Evolutionary conservation across 2,888 invertebrate genomes (phyloP), one percentile per base, ranked within the genome.

Genomic region (Argyresthia goedartella): DNA sequence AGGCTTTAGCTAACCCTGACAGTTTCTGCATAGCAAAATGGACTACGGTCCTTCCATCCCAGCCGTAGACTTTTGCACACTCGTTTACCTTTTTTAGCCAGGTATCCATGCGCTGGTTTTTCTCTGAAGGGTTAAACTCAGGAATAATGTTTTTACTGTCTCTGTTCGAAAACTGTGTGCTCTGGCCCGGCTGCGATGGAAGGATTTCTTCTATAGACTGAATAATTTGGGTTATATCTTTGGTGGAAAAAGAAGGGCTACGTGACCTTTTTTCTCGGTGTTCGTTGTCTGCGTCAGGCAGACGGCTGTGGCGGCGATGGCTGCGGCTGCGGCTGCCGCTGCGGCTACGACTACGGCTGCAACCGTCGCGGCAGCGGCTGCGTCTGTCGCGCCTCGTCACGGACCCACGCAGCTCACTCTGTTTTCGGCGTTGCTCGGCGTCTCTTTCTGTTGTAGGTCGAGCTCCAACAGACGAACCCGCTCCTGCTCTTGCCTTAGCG

Each of bases 181-280:
- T n/a, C n/a, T n/a, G 44, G 25, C 25, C 15, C 49, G 51, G 52
- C 49, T 56, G 52, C 10, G 52, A 51, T 36, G 50, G 51, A 36
- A 47, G 11, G 11, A 36, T 10, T 9, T 54, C 52, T 49, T 56
- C 54, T 14, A 56, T 51, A 46, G 51, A 43, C 33, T 52, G 44
- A 11, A 56, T 52, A 39, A 54, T 54, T 41, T 55, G 36, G 2
- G 49, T 13, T 4, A 56, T 39, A 33, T 56, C 53, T 25, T 53
- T 50, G 49, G 51, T n/a, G 34, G 54, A 46, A 47, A 54, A 54
- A 46, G 52, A 25, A 43, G 56, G 56, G 39, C 51, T 54, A 53
- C 43, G 10, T 52, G 52, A 55, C 53, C 53, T 55, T 50, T 9
- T n/a, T 43, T 33, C 4, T 4, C 13, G 42, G 25, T n/a, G 13